Evolutionary conservation across 2,113 vertebrate genomes (phyloP), one percentile per base, ranked within the genome.

Genomic region (Dicentrarchus labrax): DNA sequence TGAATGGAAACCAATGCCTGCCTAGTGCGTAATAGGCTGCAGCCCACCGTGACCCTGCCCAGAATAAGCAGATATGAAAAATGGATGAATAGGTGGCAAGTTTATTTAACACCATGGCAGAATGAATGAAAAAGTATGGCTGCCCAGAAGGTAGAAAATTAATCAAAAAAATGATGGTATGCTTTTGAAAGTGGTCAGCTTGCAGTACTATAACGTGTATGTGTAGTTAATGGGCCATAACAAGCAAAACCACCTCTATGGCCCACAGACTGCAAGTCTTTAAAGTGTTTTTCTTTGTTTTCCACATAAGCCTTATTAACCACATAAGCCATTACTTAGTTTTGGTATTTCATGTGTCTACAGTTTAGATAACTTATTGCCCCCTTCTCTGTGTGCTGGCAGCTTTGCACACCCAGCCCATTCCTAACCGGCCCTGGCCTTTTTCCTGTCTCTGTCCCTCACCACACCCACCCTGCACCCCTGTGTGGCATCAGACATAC

Each of bases 341-440:
- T 81, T 78, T 62, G 66, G 54, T 79, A 73, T 85, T 86, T 67
- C 81, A 65, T 69, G 70, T 80, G 75, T 88, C 80, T 57, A 64
- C 82, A 89, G 76, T 89, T 91, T 82, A 80, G 84, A 84, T 88
- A 89, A 87, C 90, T 90, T 88, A 87, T 85, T 88, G 86, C 88
- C 65, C 69, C 41, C 60, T 47, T 68, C 56, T 50, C 84, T 50
- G 43, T 68, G 61, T 22, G 61, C 75, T 84, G 80, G 79, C 60
- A 82, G 84, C 75, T 68, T 77, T 77, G 71, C 84, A 80, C 72
- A 74, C 50, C 74, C 66, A 22, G 78, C 62, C 60, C 70, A 38
- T 62, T 78, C 86, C 85, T 72, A 76, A 80, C 57, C 1, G 38
- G 68, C 85, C 66, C 59, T 62, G 88, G 88, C 61, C 76, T 76